These are phyloP conservation scores for Neria commutata DNA, from an alignment of 2,888 invertebrate species.

Conservation along the genomic window DNA sequence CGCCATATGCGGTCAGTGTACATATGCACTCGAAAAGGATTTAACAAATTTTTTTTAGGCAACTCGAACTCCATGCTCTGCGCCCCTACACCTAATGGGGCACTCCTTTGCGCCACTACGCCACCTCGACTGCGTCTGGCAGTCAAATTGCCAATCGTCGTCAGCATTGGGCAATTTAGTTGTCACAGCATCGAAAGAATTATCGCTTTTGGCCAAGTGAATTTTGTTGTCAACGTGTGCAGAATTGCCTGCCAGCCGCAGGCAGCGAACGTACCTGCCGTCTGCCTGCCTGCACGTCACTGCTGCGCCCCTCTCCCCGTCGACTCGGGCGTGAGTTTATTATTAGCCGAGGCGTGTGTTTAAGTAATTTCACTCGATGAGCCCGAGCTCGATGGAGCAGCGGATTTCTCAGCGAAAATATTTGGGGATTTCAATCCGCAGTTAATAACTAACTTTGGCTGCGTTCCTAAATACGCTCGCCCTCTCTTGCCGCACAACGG, in stretches of 20 bases:
- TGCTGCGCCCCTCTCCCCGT: neutral
- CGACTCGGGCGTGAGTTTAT: conserved; percentile 37
- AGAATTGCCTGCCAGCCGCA: conserved; percentile 37
- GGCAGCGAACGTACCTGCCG: conserved; percentile 6
- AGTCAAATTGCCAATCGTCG: conserved; percentile 5
- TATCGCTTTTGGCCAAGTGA: conserved; percentile 59
- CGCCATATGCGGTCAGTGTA: conserved; percentile 16
- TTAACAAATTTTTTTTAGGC: conserved; percentile 24
- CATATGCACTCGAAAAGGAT: conserved; percentile 15
- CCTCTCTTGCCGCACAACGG: too few species aligned
- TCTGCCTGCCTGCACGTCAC: neutral
- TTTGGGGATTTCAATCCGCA: too few species aligned
- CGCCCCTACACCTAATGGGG: neutral
- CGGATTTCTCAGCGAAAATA: neutral
- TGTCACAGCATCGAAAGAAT: conserved; percentile 58
- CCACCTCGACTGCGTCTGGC: neutral
- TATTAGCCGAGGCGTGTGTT: conserved; percentile 40
- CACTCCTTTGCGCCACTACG: neutral
- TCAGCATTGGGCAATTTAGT: conserved; percentile 52
- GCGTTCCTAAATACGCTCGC: too few species aligned
- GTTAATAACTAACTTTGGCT: neutral
- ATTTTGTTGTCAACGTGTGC: conserved; percentile 56
- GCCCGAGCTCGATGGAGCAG: too few species aligned
- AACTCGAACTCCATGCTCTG: neutral
- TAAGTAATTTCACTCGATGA: conserved; percentile 46